Evolutionary conservation across 92 coral and sea anemone species (phyloP).

Genomic region (Meandrina meandrites): DNA sequence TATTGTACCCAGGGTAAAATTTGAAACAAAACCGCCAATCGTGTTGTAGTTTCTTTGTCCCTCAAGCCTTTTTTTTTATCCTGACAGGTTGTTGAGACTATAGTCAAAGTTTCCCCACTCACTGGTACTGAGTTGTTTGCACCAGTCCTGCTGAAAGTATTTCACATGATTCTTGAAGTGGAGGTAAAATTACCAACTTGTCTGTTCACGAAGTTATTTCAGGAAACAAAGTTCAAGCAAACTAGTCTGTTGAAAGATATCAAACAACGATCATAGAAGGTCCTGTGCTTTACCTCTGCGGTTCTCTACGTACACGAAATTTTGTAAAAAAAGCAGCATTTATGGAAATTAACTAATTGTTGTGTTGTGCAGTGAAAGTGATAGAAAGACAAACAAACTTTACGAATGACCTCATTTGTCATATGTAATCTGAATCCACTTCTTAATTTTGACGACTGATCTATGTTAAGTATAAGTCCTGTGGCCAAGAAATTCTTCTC

Average conservation of each 20-base stretch:
- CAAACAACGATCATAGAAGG: not conserved
- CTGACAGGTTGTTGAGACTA: conserved; percentile 71
- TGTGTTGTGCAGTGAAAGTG: not conserved
- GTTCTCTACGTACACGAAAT: too few species aligned
- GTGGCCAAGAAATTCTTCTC: not conserved
- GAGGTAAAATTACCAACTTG: conserved; percentile 50
- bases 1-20: too few species aligned
- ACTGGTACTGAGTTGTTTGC: conserved; percentile 69
- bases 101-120: conserved; percentile 69
- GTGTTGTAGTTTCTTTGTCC: not conserved
- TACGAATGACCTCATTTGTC: not conserved
- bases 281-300: too few species aligned
- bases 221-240: not conserved
- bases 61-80: not conserved
- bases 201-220: not conserved
- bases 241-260: not conserved
- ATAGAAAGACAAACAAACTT: not conserved
- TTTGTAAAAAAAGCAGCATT: too few species aligned
- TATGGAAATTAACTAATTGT: too few species aligned
- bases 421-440: not conserved
- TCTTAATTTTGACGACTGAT: not conserved
- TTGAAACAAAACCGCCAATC: too few species aligned
- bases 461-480: not conserved
- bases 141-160: conserved; percentile 72
- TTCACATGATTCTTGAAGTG: conserved; percentile 59